Base-by-base conservation (phyloP, 2,797 vertebrate species). In the Myiothlypis coronata region DNA sequence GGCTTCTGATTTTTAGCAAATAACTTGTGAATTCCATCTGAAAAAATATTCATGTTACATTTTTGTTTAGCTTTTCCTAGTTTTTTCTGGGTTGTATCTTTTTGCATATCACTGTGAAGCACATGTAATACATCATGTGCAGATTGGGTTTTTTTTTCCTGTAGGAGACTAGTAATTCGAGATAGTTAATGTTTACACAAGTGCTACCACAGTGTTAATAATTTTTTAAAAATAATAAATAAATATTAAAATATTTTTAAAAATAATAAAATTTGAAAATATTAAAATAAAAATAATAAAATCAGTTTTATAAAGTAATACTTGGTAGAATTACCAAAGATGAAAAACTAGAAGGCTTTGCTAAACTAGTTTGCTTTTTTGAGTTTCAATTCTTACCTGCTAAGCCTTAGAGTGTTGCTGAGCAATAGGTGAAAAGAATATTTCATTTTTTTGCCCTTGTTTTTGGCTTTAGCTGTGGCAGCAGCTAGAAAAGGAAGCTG, bases 1-100 rank as follows among this genome's bases (percentile, higher is more conserved):
- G 96, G 96, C 94, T 97, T 95, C 92, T 95, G 94, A 96, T 83
- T 98, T 98, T 97, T 94, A 87, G 93, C 41, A 95, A 96, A 96
- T 96, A 96, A 34, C 92, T 90, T 95, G 74, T 0, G 11, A 96
- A 32, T 97, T 94, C 75, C 79, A 87, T 96, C 50, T 89, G 70
- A 97, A 87, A 78, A 97, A 96, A 94, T 85, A 85, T 76, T 92
- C 89, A 95, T 68, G 71, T 95, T 97, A 87, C 21, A 47, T 87
- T 96, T 94, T 90, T 85, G 6, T 95, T 89, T 70, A 85, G 52
- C 52, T 96, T 94, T 90, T 94, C 91, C 81, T 94, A 63, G 52
- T 34, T 95, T 88, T 75, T 88, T 70, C 71, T 96, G 77, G 72
- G 85, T 67, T 44, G 30, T 95, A 37, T 67, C 26, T 52, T 86